Percentiles rank a stretch among this genome's conserved stretches.
These are phyloP conservation scores for Eudyptes chrysolophus DNA, from an alignment of 2,113 vertebrate species.

Conservation along the genomic window DNA sequence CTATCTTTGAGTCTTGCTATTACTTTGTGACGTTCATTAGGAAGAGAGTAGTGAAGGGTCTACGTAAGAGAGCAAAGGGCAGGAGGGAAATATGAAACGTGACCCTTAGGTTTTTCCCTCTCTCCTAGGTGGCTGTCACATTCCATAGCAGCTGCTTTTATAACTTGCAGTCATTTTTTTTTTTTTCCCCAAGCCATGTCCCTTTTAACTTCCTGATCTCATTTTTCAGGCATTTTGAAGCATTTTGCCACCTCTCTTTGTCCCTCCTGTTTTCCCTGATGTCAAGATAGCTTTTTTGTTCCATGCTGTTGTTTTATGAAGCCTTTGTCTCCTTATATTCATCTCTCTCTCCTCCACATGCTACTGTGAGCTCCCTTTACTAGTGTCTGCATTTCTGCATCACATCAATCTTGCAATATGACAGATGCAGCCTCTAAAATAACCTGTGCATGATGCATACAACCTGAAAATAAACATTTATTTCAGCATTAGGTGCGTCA, in stretches of 20 bases:
- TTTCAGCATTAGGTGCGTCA: slow-evolving; percentile 70
- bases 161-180: not conserved
- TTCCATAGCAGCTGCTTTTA: not conserved
- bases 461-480: slow-evolving; percentile 71
- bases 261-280: slow-evolving; percentile 19
- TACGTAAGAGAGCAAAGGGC: not conserved
- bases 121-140: not conserved
- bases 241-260: not conserved
- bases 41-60: no score
- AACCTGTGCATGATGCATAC: slow-evolving; percentile 54
- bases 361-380: slow-evolving; percentile 23
- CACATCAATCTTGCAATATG: slow-evolving; percentile 66
- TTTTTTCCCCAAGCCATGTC: not conserved
- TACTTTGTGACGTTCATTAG: not conserved
- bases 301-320: slow-evolving; percentile 21
- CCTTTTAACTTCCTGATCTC: slow-evolving; percentile 3
- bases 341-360: slow-evolving; percentile 20
- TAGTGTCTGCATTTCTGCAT: slow-evolving; percentile 55
- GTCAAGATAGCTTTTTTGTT: not conserved
- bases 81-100: rapidly evolving
- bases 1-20: not conserved
- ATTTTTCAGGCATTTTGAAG: slow-evolving; percentile 3
- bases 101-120: not conserved
- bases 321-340: not conserved
- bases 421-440: slow-evolving; percentile 73